Percentiles rank a stretch among this genome's conserved stretches.
Evolutionary conservation across 2,888 invertebrate species (phyloP).

Genomic region (Drosophila barbarae): DNA sequence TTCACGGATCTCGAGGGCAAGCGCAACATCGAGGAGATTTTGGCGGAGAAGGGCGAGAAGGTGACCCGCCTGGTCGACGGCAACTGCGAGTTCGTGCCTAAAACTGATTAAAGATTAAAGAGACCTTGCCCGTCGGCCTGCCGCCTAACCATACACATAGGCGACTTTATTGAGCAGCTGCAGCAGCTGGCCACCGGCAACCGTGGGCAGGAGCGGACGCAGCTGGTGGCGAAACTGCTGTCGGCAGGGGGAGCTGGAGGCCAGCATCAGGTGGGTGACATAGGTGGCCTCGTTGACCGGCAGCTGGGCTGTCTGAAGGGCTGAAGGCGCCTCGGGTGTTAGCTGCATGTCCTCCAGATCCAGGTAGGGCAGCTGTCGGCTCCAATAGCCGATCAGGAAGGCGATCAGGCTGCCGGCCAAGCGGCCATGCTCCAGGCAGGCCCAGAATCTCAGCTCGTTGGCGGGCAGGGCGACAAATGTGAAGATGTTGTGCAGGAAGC

Average conservation of each 20-base stretch:
- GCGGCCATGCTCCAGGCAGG: conserved; percentile 42
- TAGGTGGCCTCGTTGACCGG: conserved; percentile 51
- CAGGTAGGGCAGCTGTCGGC: conserved; percentile 42
- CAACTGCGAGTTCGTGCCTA: conserved; percentile 54
- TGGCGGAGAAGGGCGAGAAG: conserved; percentile 92
- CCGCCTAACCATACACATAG: conserved; percentile 53
- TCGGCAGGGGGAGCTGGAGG: conserved; percentile 53
- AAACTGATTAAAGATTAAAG: conserved; percentile 9
- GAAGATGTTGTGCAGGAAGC: conserved; percentile 55
- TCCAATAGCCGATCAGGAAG: conserved; percentile 54
- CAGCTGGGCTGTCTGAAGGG: background rate
- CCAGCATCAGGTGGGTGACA: conserved; percentile 53
- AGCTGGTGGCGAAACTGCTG: conserved; percentile 38
- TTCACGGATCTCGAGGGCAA: conserved; percentile 89
- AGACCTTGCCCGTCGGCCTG: background rate
- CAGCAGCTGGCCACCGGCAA: conserved; percentile 19
- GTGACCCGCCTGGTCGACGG: conserved; percentile 82
- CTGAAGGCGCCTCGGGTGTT: background rate
- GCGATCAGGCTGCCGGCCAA: conserved; percentile 42
- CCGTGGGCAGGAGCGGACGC: conserved; percentile 18
- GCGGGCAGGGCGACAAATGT: conserved; percentile 28
- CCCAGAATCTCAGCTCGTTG: conserved; percentile 43
- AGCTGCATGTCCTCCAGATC: conserved; percentile 52
- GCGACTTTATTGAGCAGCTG: conserved; percentile 65
- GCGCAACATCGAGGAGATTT: conserved; percentile 93